Conservation (phyloP, 2,797 vertebrate genomes). For the Onychomys leucogaster region DNA sequence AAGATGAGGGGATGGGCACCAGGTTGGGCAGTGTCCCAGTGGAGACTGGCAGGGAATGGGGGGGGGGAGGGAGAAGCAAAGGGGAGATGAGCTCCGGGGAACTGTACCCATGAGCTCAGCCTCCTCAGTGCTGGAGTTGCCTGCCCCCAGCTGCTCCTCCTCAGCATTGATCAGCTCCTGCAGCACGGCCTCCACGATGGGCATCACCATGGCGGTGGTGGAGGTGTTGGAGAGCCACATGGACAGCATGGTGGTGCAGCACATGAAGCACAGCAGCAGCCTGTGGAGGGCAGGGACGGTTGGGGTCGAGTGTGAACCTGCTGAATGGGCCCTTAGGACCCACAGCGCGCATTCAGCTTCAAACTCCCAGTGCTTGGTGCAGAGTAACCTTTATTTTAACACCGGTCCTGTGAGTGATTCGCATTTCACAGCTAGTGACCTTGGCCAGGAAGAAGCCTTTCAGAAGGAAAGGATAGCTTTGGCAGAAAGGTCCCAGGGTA, state of each 20-base stretch:
- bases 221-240: constrained; percentile 99
- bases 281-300: constrained; percentile 83
- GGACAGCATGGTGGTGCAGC: constrained; percentile 96
- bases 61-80: background rate
- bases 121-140: constrained; percentile 79
- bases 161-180: constrained; percentile 95
- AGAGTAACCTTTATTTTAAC: background rate
- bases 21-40: background rate
- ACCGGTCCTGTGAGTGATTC: background rate
- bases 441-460: background rate
- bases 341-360: background rate
- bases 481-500: background rate
- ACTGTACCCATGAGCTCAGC: constrained; percentile 86
- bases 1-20: background rate
- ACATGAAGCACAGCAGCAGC: constrained; percentile 99
- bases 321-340: background rate
- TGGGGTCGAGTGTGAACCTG: background rate
- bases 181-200: constrained; percentile 97
- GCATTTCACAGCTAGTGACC: background rate
- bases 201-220: constrained; percentile 99
- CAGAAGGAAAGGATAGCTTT: background rate
- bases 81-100: constrained; percentile 28
- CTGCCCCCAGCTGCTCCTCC: constrained; percentile 88
- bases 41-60: background rate
- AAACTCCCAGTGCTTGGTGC: background rate